These are phyloP conservation scores for Cacatua alba DNA, from an alignment of 2,113 vertebrate genomes.

Conservation along the genomic window DNA sequence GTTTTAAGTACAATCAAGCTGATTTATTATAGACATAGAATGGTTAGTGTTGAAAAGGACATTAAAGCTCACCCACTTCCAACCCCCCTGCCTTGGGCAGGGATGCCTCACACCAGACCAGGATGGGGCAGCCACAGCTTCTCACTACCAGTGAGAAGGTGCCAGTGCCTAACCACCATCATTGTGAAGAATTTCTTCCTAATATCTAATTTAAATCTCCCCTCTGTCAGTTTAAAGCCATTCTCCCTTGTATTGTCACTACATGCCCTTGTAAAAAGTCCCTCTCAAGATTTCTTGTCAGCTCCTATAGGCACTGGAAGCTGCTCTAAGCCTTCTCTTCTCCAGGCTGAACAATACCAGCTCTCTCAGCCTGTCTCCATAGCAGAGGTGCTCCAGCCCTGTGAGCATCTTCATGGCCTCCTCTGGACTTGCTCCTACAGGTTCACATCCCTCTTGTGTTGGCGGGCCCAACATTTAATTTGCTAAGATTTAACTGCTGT, in stretches of 20 bases:
- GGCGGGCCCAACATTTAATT: not conserved
- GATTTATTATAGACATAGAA: not conserved
- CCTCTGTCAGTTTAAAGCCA: not conserved
- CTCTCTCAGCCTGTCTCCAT: not conserved
- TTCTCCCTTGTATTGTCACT: not conserved
- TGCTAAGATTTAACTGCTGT: not conserved
- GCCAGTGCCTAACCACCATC: not conserved
- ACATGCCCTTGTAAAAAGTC: not conserved
- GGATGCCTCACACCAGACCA: not conserved
- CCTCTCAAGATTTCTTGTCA: not conserved
- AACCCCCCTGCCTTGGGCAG: not conserved
- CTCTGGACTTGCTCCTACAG: not conserved
- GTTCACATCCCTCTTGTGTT: not conserved
- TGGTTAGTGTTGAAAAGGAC: not conserved
- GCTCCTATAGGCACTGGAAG: not conserved
- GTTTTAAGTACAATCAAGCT: rapidly evolving
- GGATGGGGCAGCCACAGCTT: not conserved
- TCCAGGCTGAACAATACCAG: not conserved
- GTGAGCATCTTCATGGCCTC: not conserved
- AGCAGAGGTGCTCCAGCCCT: not conserved
- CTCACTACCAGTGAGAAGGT: not conserved
- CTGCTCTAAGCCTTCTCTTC: not conserved
- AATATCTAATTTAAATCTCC: not conserved
- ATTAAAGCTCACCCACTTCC: not conserved
- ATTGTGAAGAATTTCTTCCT: not conserved